Conservation (phyloP, 2,113 vertebrate species). For the Beaufortia kweichowensis region DNA sequence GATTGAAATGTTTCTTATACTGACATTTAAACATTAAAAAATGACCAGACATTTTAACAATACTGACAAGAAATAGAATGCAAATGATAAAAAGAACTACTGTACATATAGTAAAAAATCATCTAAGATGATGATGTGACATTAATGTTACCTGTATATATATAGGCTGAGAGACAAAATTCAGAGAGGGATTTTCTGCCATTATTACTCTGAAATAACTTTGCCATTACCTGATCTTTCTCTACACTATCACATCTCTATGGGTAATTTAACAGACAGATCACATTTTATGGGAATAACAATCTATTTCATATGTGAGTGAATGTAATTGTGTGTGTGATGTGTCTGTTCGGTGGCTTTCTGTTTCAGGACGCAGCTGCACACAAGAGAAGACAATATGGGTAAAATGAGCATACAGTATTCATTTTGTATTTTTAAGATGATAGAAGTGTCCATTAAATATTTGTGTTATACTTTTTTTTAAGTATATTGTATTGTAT, state of each 20-base stretch:
- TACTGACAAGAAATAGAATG: no score
- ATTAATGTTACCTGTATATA: conserved; percentile 24
- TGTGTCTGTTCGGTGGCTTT: conserved; percentile 32
- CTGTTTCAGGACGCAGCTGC: conserved; percentile 65
- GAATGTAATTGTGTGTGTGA: background rate
- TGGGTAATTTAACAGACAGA: conserved; percentile 56
- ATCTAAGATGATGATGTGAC: no score
- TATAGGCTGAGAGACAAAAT: conserved; percentile 52
- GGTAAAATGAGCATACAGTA: conserved; percentile 36
- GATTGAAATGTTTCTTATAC: no score
- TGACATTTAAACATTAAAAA: no score
- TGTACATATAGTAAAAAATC: no score
- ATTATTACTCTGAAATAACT: conserved; percentile 61
- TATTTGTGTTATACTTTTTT: no score
- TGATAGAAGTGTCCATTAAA: background rate
- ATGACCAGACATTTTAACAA: no score
- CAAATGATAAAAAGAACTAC: no score
- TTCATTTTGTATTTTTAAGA: background rate
- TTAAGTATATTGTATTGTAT: no score
- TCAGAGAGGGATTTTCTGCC: conserved; percentile 57
- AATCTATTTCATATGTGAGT: background rate
- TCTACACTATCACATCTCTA: conserved; percentile 43
- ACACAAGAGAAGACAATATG: conserved; percentile 60
- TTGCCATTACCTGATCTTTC: conserved; percentile 53
- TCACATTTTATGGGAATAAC: no score